Base-by-base conservation (phyloP, 1,140 invertebrate genomes). In the Neodiprion lecontei region DNA sequence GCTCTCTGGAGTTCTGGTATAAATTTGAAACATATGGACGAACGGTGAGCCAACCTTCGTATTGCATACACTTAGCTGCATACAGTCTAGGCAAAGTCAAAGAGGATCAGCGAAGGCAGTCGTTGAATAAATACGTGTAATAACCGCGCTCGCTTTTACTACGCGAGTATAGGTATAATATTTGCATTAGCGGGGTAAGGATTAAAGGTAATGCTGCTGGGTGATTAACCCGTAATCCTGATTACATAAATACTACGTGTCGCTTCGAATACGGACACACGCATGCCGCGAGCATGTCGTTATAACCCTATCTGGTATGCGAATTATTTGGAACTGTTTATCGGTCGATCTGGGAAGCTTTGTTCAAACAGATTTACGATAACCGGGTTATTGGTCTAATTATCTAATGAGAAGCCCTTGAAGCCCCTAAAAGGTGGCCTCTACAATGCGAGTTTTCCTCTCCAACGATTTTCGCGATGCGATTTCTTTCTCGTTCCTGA, bases 161-260 rank as follows among this genome's bases (percentile, higher is more conserved):
- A 40, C 28, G 28, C 5, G 28, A 40, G 28, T 5, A 40, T 40
- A 40, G 28, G 28, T 40, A 40, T 40, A 40, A 61, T 9, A 61
- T 17, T 4, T 61, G 53, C 53, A 61, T 61, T 61, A 12, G 53
- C 7, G 53, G 11, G 53, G 11, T 61, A 12, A 7, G 53, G 7
- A 17, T 61, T 61, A 61, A 61, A 17, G 11, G 5, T 17, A 61
- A 61, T 9, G 53, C 28, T 40, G 28, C 28, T 40, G 53, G 53
- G 28, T 61, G 53, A 61, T 61, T 61, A 61, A 12, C n/a, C 53
- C 53, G 53, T 61, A 61, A 61, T 61, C 53, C 53, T 61, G 53
- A 61, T 61, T 0, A 61, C n/a, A 61, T 61, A 61, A 61, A 61
- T 17, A 61, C 53, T 61, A 61, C 53, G 53, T 17, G 53, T 17